phyloP scores from a whole-genome alignment of 92 coral and sea anemone genomes.

The Heteractis magnifica region DNA sequence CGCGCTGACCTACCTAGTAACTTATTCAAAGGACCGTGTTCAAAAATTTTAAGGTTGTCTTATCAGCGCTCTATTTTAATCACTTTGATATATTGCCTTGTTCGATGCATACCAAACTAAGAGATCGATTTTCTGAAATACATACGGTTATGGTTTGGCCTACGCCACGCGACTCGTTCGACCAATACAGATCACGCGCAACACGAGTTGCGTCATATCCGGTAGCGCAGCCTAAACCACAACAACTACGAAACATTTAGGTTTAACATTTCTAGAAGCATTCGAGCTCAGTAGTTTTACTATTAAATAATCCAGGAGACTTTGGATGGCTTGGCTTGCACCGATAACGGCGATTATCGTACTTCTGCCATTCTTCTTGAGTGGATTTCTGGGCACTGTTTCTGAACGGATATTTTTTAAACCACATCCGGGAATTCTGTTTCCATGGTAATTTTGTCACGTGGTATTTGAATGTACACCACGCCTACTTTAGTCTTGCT shows the following conservation, averaged over 20 bases:
- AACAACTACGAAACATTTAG: neutral
- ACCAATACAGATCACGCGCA: neutral
- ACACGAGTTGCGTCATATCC: neutral
- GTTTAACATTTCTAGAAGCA: neutral
- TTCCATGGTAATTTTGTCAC: slow-evolving; percentile 10
- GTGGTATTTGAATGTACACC: slow-evolving; percentile 11
- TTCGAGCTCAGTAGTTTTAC: neutral
- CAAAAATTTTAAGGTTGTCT: neutral
- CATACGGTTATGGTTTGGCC: neutral
- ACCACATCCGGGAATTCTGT: slow-evolving; percentile 19
- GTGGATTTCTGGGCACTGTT: slow-evolving; percentile 21
- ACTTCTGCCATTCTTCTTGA: slow-evolving; percentile 20
- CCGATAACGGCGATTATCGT: neutral
- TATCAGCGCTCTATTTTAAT: neutral
- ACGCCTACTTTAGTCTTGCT: slow-evolving; percentile 33
- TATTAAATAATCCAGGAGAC: slow-evolving; percentile 4
- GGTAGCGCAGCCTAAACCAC: neutral
- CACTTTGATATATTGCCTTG: neutral
- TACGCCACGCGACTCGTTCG: neutral
- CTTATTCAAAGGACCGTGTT: neutral
- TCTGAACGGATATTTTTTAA: neutral
- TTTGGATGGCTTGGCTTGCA: neutral
- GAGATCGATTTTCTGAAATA: neutral
- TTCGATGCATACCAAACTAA: neutral
- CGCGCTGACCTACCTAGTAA: neutral